phyloP scores from a whole-genome alignment of 2,888 invertebrate species.

The Invenusta paracnida region DNA sequence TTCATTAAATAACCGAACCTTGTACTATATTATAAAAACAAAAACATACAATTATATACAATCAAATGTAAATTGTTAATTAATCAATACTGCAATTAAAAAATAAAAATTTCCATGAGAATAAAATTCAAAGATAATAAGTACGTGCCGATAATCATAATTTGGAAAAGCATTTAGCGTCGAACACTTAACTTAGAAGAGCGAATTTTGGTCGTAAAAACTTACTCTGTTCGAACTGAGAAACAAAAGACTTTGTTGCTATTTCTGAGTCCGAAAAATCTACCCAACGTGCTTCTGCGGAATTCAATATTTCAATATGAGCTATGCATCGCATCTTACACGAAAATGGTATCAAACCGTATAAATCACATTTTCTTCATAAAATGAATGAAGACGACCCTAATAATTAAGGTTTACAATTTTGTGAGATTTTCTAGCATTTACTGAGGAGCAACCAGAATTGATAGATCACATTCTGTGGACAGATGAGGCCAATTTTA shows the following conservation, averaged over 20 bases:
- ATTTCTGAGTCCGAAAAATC: background rate
- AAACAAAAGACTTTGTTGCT: constrained; percentile 24
- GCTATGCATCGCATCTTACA: background rate
- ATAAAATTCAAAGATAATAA: no score
- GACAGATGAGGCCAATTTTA: constrained; percentile 36
- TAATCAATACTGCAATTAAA: no score
- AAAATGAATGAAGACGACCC: no score
- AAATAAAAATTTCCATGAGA: no score
- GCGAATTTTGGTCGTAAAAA: background rate
- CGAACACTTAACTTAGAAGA: background rate
- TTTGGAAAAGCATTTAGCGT: no score
- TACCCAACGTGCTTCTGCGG: background rate
- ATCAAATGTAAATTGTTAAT: no score
- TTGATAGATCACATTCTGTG: constrained; percentile 27
- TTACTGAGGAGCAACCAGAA: background rate
- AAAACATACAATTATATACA: no score
- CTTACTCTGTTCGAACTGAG: background rate
- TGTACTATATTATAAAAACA: no score
- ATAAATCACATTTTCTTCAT: no score
- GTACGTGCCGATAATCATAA: no score
- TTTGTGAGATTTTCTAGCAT: constrained; percentile 9
- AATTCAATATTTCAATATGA: background rate
- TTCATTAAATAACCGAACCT: no score
- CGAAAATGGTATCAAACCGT: constrained; percentile 15
- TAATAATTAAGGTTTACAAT: no score